Base-by-base conservation (phyloP, 1,140 invertebrate species). In the Tribolium castaneum region DNA sequence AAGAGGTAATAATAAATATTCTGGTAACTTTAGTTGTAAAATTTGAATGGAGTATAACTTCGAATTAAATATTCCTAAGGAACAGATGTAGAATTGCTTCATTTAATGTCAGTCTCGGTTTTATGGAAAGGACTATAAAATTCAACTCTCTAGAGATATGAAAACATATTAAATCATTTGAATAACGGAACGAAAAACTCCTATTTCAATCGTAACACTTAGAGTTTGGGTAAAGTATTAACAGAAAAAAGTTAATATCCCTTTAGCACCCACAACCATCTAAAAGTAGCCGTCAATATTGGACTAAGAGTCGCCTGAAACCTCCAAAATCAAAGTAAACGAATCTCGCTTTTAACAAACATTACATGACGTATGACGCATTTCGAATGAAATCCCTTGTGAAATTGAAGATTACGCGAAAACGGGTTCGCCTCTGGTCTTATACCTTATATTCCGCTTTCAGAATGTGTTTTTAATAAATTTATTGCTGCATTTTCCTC, bases 401-500 rank as follows among this genome's bases (percentile, higher is more conserved):
- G 59, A 66, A 66, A 66, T 66, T 35, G 59, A 66, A 66, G 59
- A 66, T 66, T 66, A 66, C 12, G 59, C 25, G 14, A 59, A 59
- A 59, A 59, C 54, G 14, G 54, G 54, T 59, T 22, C 22, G 19
- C 25, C 30, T 0, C 30, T 30, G 59, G 25, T 66, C 16, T 52
- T 14, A n/a, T 35, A 66, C 56, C 19, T 62, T 62, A 30, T 62
- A 62, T 62, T 30, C 6, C 59, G 59, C 59, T 66, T 35, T 35
- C 16, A 35, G 30, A 66, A 66, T 66, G 59, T 66, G 59, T 66
- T 66, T 66, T 66, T 66, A 66, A 66, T 66, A 66, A 66, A 66
- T 66, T 66, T 66, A 66, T 66, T 66, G 19, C 59, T 14, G 59
- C 59, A 66, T 66, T 66, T 66, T 66, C 59, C 25, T 30, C 59